phyloP scores from a whole-genome alignment of 2,888 invertebrate genomes.

The Clivina fossor region DNA sequence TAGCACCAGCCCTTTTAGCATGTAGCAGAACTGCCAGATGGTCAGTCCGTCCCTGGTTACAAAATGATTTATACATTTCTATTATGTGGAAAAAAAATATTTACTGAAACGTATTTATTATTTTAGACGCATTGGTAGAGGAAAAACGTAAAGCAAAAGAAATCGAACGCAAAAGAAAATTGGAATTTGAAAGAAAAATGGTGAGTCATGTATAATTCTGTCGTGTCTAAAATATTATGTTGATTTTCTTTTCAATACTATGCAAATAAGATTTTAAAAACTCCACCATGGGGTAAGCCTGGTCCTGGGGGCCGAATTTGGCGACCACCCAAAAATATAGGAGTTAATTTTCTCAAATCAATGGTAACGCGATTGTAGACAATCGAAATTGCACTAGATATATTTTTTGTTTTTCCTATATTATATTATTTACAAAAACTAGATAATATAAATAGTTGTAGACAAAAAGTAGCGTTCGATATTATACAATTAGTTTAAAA shows the following conservation, averaged over 20 bases:
- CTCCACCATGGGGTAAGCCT: constrained; percentile 65
- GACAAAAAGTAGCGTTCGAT: no score
- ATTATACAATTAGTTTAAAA: no score
- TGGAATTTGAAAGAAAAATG: constrained; percentile 59
- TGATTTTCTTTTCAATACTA: background rate
- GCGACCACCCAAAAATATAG: constrained; percentile 72
- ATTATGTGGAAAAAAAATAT: no score
- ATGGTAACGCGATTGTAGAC: constrained; percentile 57
- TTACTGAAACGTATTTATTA: no score
- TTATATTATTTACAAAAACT: no score
- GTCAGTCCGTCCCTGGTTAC: no score
- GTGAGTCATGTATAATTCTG: constrained; percentile 50
- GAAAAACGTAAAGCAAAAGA: constrained; percentile 57
- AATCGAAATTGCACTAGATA: constrained; percentile 12
- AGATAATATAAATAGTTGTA: no score
- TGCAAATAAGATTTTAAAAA: constrained; percentile 34
- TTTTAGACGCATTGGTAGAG: constrained; percentile 62
- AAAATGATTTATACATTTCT: no score
- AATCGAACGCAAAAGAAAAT: constrained; percentile 54
- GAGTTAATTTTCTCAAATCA: constrained; percentile 74
- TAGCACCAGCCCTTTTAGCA: no score
- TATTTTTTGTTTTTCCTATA: no score
- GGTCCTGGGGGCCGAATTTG: constrained; percentile 74
- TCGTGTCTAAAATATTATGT: constrained; percentile 3
- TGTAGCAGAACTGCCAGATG: no score